phyloP scores from a whole-genome alignment of 2,797 vertebrate species.

The Spheniscus humboldti region DNA sequence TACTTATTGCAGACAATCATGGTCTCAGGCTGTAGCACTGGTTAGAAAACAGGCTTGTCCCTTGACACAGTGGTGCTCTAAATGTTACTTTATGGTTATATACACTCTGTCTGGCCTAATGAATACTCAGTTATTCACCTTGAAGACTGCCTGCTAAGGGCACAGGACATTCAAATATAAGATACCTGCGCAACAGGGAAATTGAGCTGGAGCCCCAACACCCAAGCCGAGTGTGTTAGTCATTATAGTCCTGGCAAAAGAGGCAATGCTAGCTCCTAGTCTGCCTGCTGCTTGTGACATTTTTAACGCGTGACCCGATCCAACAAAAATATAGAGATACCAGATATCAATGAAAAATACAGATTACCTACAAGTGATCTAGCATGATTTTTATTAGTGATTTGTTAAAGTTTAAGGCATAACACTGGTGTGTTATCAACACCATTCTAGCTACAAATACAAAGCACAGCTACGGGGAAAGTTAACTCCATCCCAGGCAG shows the following conservation, averaged over 20 bases:
- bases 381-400: background rate
- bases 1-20: background rate
- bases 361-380: background rate
- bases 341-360: background rate
- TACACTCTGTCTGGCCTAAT: background rate
- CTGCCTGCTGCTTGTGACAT: background rate
- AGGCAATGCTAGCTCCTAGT: background rate
- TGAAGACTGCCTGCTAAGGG: background rate
- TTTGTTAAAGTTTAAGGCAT: background rate
- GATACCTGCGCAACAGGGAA: background rate
- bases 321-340: background rate
- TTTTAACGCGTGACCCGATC: background rate
- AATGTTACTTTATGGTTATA: background rate
- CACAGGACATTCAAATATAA: background rate
- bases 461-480: background rate
- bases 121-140: background rate
- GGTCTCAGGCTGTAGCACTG: background rate
- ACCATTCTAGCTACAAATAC: background rate
- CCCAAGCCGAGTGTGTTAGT: background rate
- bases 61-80: background rate
- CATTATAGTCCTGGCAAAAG: background rate
- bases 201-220: background rate
- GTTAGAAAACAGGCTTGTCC: background rate
- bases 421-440: background rate
- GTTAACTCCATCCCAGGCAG: background rate